These are phyloP conservation scores for Philotrypesis tridentata DNA, from an alignment of 1,140 invertebrate genomes.

Conservation along the genomic window DNA sequence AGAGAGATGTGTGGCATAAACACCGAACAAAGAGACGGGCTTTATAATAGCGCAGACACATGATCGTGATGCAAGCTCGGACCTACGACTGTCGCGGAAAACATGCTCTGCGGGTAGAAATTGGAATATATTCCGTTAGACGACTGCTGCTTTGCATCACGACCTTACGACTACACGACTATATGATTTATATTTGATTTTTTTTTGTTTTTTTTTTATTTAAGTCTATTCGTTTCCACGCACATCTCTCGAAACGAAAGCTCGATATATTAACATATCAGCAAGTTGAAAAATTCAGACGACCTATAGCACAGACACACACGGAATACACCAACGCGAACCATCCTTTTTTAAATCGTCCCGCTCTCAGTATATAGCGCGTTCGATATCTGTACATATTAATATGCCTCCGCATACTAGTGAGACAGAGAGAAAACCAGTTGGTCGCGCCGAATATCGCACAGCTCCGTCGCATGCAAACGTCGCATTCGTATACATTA, in stretches of 20 bases:
- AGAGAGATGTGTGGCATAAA: too few relatives aligned
- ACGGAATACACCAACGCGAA: too few relatives aligned
- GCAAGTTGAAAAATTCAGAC: too few relatives aligned
- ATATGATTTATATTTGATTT: too few relatives aligned
- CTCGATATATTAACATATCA: too few relatives aligned
- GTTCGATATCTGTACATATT: not conserved
- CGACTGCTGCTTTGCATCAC: not conserved
- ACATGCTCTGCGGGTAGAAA: not conserved
- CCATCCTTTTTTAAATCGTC: not conserved
- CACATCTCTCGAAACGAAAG: too few relatives aligned
- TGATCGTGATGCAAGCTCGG: not conserved
- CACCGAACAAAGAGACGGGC: too few relatives aligned
- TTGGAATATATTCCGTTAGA: conserved; percentile 16
- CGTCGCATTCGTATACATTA: not conserved
- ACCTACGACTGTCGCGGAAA: not conserved
- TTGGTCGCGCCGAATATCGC: not conserved
- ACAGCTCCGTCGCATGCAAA: not conserved
- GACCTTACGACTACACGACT: too few relatives aligned
- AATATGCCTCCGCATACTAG: not conserved
- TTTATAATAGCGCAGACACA: not conserved
- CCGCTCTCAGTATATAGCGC: not conserved
- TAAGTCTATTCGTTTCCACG: too few relatives aligned
- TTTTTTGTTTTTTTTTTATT: too few relatives aligned
- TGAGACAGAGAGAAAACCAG: not conserved
- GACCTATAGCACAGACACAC: too few relatives aligned